A percentile compares a stretch with the other conserved stretches of the same genome.
Conservation (phyloP, 2,797 vertebrate genomes). For the Rhinatrema bivittatum region DNA sequence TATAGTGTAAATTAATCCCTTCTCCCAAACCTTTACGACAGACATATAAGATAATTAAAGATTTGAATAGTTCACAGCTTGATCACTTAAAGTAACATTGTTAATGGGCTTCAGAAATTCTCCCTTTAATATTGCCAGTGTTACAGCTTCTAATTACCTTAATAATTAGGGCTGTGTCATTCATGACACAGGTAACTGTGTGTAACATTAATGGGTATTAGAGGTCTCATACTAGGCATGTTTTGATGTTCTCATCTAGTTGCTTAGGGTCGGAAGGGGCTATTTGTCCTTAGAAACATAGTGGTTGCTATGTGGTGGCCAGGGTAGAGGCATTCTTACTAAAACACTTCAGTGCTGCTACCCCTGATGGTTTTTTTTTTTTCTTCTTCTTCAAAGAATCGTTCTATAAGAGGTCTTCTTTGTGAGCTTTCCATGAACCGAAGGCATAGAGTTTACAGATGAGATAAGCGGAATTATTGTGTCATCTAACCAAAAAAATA, state of each 20-base stretch:
- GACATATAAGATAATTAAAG: constrained; percentile 90
- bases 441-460: constrained; percentile 45
- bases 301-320: constrained; percentile 63
- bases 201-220: constrained; percentile 88
- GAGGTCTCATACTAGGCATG: constrained; percentile 64
- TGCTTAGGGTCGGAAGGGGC: constrained; percentile 55
- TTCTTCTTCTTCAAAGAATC: too few species aligned
- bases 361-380: constrained; percentile 33
- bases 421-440: constrained; percentile 36
- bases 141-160: constrained; percentile 91
- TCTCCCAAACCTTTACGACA: constrained; percentile 84
- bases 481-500: too few species aligned
- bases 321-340: constrained; percentile 55
- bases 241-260: constrained; percentile 61
- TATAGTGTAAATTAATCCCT: constrained; percentile 43
- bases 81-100: constrained; percentile 93
- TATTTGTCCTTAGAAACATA: constrained; percentile 62
- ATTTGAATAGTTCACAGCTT: constrained; percentile 91
- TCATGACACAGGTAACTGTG: constrained; percentile 84
- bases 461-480: constrained; percentile 34
- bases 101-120: constrained; percentile 87
- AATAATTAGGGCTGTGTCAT: constrained; percentile 95
- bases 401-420: constrained; percentile 38
- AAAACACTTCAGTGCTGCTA: constrained; percentile 59
- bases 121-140: constrained; percentile 78